A percentile compares a stretch with the other conserved stretches of the same genome.
These are phyloP conservation scores for Phoeniculus purpureus DNA, from an alignment of 2,797 vertebrate genomes.

Conservation along the genomic window DNA sequence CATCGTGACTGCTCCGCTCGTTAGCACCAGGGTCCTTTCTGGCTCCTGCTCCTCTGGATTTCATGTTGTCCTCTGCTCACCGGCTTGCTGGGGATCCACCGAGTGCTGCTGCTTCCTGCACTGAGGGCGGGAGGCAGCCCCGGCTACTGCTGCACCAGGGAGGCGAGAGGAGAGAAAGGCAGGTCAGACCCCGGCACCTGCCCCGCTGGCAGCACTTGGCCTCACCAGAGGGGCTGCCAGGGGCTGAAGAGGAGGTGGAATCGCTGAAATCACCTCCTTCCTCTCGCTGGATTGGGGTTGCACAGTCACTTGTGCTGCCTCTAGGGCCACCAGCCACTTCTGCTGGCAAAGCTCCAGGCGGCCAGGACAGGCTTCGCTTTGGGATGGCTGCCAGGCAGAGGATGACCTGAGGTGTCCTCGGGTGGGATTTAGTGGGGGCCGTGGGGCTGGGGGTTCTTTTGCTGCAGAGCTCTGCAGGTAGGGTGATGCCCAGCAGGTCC, in stretches of 20 bases:
- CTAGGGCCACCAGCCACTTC: background rate
- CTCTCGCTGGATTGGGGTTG: no score
- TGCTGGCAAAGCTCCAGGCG: background rate
- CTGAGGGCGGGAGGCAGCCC: background rate
- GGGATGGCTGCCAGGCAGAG: background rate
- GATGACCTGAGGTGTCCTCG: no score
- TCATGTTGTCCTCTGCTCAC: background rate
- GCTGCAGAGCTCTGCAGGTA: background rate
- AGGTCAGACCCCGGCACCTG: background rate
- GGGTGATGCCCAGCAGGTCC: background rate
- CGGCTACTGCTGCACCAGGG: background rate
- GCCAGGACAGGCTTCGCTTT: background rate
- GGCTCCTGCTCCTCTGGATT: background rate
- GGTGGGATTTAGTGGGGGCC: background rate
- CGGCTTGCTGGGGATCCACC: background rate
- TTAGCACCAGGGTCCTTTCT: background rate
- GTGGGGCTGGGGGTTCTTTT: background rate
- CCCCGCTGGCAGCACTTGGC: no score
- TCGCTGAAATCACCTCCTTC: no score
- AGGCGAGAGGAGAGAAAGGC: accelerated
- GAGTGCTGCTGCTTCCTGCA: background rate
- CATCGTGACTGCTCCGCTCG: background rate
- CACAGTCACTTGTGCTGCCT: no score
- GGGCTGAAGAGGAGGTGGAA: no score
- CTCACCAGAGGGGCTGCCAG: no score